These are phyloP conservation scores for Pollenia griseotomentosa DNA, from an alignment of 2,888 invertebrate species.

Conservation along the genomic window DNA sequence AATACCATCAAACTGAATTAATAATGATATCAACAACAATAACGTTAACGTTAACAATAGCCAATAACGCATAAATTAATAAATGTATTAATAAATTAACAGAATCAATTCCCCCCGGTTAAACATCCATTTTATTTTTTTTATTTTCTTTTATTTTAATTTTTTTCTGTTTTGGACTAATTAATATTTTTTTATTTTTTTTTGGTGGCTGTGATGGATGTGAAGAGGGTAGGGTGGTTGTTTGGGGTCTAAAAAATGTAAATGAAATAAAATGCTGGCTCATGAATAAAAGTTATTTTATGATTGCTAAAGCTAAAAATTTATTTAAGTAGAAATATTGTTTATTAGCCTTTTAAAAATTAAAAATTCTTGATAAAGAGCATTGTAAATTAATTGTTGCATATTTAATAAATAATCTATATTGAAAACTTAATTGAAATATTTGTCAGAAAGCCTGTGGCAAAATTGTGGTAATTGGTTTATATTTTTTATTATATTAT, in stretches of 20 bases:
- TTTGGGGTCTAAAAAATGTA: not conserved
- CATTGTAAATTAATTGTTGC: conserved; percentile 15
- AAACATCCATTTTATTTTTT: not conserved
- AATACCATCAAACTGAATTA: conserved; percentile 27
- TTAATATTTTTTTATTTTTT: conserved; percentile 24
- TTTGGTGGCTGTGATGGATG: not conserved
- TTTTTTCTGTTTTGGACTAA: conserved; percentile 9
- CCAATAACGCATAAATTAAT: conserved; percentile 67
- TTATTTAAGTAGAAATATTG: conserved; percentile 36
- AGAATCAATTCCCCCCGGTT: conserved; percentile 57
- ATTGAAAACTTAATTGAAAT: conserved; percentile 39
- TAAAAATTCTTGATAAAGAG: not conserved
- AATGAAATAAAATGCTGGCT: conserved; percentile 17
- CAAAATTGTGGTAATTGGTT: not conserved
- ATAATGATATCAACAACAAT: conserved; percentile 23
- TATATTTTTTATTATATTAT: not conserved
- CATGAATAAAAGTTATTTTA: not conserved
- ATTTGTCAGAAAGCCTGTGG: not conserved
- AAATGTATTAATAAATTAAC: conserved; percentile 67
- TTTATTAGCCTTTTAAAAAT: conserved; percentile 32
- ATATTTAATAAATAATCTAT: conserved; percentile 27
- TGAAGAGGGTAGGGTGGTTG: not conserved
- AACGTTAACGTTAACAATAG: conserved; percentile 10
- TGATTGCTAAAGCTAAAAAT: conserved; percentile 12
- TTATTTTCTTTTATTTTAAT: not conserved